These are phyloP conservation scores for Ernsta delagoae DNA, from an alignment of 2,888 invertebrate species.

Conservation along the genomic window DNA sequence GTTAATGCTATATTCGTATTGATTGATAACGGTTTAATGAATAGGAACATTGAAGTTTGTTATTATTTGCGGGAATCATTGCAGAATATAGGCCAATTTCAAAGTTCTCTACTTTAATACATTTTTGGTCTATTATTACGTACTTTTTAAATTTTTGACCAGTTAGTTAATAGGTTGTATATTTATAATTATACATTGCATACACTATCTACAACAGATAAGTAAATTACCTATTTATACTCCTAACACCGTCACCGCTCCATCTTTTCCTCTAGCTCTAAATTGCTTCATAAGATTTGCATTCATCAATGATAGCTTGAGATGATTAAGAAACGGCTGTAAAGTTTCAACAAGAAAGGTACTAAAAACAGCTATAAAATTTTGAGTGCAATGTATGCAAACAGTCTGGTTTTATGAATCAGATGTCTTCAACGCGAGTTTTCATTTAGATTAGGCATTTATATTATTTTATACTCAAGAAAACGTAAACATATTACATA, in stretches of 20 bases:
- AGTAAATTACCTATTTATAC: too few relatives aligned
- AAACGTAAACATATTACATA: background rate
- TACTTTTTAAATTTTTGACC: too few relatives aligned
- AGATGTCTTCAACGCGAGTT: constrained; percentile 26
- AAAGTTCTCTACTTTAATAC: too few relatives aligned
- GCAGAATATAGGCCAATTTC: too few relatives aligned
- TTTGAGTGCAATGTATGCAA: constrained; percentile 26
- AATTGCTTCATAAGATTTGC: background rate
- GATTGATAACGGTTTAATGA: constrained; percentile 6
- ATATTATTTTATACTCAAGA: background rate
- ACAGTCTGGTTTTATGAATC: constrained; percentile 25
- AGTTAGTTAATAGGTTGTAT: too few relatives aligned
- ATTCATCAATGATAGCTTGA: background rate
- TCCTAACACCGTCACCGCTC: too few relatives aligned
- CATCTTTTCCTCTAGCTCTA: background rate
- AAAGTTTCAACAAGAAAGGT: constrained; percentile 12
- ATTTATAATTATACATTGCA: too few relatives aligned
- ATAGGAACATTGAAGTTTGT: background rate
- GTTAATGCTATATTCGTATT: constrained; percentile 1
- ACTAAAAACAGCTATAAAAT: constrained; percentile 28
- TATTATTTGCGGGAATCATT: too few relatives aligned
- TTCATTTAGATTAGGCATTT: constrained; percentile 17
- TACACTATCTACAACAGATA: too few relatives aligned
- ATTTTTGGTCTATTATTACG: too few relatives aligned
- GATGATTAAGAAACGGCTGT: background rate